Evolutionary conservation across 2,888 invertebrate genomes (phyloP).

Genomic region (Napeogenes sylphis): DNA sequence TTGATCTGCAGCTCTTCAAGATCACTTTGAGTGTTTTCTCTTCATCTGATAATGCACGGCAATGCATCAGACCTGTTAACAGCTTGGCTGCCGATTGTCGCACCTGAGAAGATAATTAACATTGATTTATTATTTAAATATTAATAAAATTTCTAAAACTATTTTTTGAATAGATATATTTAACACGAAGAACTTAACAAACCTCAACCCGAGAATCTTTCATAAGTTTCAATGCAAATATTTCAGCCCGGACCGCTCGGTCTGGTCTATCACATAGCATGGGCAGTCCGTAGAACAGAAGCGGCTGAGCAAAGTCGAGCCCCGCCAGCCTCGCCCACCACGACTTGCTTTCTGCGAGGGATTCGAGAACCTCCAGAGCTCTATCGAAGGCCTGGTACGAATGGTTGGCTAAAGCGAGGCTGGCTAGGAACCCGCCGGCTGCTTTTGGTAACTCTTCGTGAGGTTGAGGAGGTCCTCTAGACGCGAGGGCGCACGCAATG

Average conservation of each 20-base stretch:
- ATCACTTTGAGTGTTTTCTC: conserved; percentile 49
- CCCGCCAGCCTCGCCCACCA: conserved; percentile 84
- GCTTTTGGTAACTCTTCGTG: conserved; percentile 86
- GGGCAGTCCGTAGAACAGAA: conserved; percentile 85
- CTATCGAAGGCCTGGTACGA: conserved; percentile 76
- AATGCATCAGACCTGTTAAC: conserved; percentile 91
- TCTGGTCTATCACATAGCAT: conserved; percentile 68
- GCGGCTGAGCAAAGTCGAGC: conserved; percentile 83
- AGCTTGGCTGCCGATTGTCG: conserved; percentile 89
- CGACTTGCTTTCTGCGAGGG: conserved; percentile 59
- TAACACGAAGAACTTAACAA: conserved; percentile 5
- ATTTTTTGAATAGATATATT: background rate
- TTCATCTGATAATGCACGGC: conserved; percentile 84
- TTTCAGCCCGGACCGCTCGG: conserved; percentile 74
- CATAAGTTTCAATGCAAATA: conserved; percentile 82
- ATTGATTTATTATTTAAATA: background rate
- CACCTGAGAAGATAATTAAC: conserved; percentile 65
- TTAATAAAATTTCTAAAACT: background rate
- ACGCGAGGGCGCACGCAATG: conserved; percentile 84
- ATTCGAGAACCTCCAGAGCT: conserved; percentile 73
- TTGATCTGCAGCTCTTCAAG: conserved; percentile 50
- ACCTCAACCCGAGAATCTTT: conserved; percentile 84
- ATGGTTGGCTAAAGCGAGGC: conserved; percentile 81
- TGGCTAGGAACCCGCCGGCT: conserved; percentile 82
- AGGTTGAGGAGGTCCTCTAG: conserved; percentile 79